Base-by-base conservation (phyloP, 2,888 invertebrate genomes). In the Poecilus cupreus region DNA sequence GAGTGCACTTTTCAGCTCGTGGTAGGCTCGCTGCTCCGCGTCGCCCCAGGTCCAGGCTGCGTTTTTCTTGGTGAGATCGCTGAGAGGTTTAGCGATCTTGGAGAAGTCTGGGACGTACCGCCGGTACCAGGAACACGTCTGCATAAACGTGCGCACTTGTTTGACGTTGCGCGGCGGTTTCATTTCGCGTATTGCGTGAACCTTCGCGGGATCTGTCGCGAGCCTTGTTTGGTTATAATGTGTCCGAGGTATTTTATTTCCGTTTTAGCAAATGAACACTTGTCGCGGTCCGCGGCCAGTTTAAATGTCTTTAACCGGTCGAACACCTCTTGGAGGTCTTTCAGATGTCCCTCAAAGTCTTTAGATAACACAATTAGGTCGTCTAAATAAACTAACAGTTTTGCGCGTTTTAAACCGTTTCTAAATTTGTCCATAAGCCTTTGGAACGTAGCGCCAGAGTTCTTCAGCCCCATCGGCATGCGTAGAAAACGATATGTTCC, bases 381-480 rank as follows among this genome's bases (percentile, higher is more conserved):
- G 11, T 72, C 43, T 4, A 72, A 10, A n/a, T 72, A 72, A 5
- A 72, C 70, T 5, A 72, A 11, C 22, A 72, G 43, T 37, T 22
- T 72, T 11, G 22, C 32, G 32, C n/a, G 8, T 43, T 43, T 39
- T 6, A 43, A 5, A 0, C 43, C 43, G 20, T 43, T 8, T 3
- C 20, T 10, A 11, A 76, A 76, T n/a, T 32, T 51, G 26, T 76
- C 32, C 32, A 76, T 51, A 3, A 76, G 32, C 5, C 76, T 8
- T 20, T 76, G 76, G 16, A 51, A 76, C 32, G 54, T 74, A 6
- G 57, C 20, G 4, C 64, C 64, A 70, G 70, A 37, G 43, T 70
- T 70, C 20, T 37, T 70, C 18, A 70, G 70, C 3, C 43, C 70
- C 70, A 70, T 70, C 16, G 68, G 46, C 78, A 68, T 78, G 0